Percentiles rank a stretch among this genome's conserved stretches.
phyloP scores from a whole-genome alignment of 35 echinoderm and acorn worm species.

The Heliocidaris tuberculata region DNA sequence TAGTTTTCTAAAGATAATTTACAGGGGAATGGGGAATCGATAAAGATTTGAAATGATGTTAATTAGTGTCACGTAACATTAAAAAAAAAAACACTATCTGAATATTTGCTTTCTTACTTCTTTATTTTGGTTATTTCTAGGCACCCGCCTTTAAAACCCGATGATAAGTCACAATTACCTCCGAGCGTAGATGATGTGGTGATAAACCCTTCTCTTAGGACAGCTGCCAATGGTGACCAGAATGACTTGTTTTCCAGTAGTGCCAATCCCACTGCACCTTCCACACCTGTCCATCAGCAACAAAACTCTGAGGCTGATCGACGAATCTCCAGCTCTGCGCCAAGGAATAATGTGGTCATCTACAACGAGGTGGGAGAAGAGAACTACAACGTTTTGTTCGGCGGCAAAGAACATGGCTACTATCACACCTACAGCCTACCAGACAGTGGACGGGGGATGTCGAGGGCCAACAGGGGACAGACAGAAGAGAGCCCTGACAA shows the following conservation, averaged over 20 bases:
- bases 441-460: not conserved
- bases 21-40: too few species aligned
- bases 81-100: not conserved
- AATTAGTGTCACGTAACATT: too few species aligned
- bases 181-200: not conserved
- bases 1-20: too few species aligned
- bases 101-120: not conserved
- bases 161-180: not conserved
- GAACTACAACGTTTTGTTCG: slow-evolving; percentile 15
- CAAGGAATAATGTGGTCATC: not conserved
- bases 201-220: not conserved
- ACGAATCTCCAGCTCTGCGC: too few species aligned
- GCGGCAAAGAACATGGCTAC: slow-evolving; percentile 2
- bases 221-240: not conserved
- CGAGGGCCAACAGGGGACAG: not conserved
- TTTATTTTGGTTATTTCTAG: not conserved
- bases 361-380: slow-evolving; percentile 18
- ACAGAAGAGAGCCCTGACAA: not conserved
- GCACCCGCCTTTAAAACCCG: not conserved
- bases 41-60: too few species aligned
- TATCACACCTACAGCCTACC: not conserved
- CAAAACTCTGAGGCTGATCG: not conserved
- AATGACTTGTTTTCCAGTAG: not conserved
- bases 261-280: not conserved
- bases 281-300: not conserved